Conservation (phyloP, 2,888 invertebrate species). For the Pelosia muscerda region DNA sequence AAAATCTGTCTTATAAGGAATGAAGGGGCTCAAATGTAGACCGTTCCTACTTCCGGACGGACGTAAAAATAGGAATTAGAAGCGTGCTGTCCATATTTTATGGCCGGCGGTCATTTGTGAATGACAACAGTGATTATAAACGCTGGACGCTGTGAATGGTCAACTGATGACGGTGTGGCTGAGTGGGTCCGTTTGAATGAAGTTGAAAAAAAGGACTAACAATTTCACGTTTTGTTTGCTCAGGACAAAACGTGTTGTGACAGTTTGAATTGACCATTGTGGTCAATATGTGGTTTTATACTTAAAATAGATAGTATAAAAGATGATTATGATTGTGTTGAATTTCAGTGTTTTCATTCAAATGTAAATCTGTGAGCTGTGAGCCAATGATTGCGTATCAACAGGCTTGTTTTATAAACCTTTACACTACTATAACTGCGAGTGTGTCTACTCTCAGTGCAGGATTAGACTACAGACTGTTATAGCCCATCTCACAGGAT, state of each 20-base stretch:
- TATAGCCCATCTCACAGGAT: too few relatives aligned
- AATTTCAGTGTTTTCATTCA: neutral
- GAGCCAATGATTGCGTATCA: neutral
- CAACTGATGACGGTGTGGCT: slow-evolving; percentile 35
- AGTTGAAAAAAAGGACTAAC: slow-evolving; percentile 30
- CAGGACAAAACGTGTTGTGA: slow-evolving; percentile 18
- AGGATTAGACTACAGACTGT: neutral
- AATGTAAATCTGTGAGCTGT: neutral
- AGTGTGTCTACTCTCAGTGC: neutral
- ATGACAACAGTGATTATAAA: slow-evolving; percentile 44
- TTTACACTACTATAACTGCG: neutral
- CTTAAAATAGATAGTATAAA: neutral
- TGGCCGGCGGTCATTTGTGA: slow-evolving; percentile 38
- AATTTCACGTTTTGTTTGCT: slow-evolving; percentile 32
- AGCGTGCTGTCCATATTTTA: slow-evolving; percentile 47
- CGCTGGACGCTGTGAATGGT: slow-evolving; percentile 38
- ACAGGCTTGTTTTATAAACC: neutral
- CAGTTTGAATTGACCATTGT: slow-evolving; percentile 18
- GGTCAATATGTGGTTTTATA: slow-evolving; percentile 17
- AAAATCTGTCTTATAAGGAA: slow-evolving; percentile 32
- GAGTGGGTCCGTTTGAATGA: slow-evolving; percentile 32
- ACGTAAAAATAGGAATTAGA: slow-evolving; percentile 25
- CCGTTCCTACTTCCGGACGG: slow-evolving; percentile 45
- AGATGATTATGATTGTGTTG: neutral
- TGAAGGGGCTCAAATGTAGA: slow-evolving; percentile 38